Conservation (phyloP, 2,888 invertebrate genomes). For the Agrilus mali region DNA sequence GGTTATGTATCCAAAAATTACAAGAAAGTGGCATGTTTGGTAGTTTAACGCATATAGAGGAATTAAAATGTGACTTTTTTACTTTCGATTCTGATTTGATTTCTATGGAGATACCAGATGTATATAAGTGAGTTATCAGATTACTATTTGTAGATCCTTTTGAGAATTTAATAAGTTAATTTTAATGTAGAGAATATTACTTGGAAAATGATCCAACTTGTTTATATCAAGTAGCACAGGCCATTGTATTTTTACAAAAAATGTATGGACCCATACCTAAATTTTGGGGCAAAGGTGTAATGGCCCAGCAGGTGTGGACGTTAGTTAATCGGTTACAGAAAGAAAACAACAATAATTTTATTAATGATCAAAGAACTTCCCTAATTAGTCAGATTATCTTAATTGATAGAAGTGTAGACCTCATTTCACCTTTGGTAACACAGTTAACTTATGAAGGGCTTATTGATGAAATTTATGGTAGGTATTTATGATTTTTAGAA, state of each 20-base stretch:
- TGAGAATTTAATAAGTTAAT: not conserved
- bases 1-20: constrained; percentile 75
- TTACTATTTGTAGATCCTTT: too few species aligned
- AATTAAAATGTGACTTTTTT: constrained; percentile 78
- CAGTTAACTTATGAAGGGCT: constrained; percentile 96
- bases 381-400: constrained; percentile 78
- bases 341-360: constrained; percentile 47
- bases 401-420: constrained; percentile 83
- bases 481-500: constrained; percentile 29
- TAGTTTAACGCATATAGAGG: constrained; percentile 63
- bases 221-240: constrained; percentile 77
- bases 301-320: constrained; percentile 82
- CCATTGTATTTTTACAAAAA: constrained; percentile 73
- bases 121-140: constrained; percentile 50
- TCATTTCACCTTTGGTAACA: constrained; percentile 82
- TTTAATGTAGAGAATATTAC: constrained; percentile 55
- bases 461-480: constrained; percentile 85
- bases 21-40: constrained; percentile 71
- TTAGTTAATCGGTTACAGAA: constrained; percentile 60
- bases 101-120: constrained; percentile 77
- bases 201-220: constrained; percentile 84
- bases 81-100: constrained; percentile 87
- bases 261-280: constrained; percentile 81
- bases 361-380: constrained; percentile 29
- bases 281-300: constrained; percentile 80